Evolutionary conservation across 2,797 vertebrate species (phyloP), one percentile per base, ranked within the genome.

Genomic region (Mormyrops attenuatus): DNA sequence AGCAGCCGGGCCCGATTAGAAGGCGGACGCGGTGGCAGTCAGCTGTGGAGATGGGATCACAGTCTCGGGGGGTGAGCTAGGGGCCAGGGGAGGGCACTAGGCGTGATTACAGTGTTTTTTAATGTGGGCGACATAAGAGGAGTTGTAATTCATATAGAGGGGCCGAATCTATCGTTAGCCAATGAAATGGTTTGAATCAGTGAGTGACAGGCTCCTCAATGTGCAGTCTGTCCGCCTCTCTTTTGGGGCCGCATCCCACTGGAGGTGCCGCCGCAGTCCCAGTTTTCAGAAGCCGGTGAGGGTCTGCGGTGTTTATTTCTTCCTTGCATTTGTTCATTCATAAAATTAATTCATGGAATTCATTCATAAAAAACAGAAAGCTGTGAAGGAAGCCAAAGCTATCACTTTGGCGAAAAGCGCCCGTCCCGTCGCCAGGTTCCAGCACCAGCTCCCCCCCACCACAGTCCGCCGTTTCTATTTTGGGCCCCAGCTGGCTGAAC

Each of bases 221-320:
- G 93, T 90, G 90, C 90, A 93, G 93, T 94, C 94, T 94, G 93
- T 95, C 93, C 90, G 34, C 5, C 1, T 5, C 26, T 49, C 30
- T 34, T 30, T 17, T 30, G 38, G 38, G 30, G 41, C 77, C 1
- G 4, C 69, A 41, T 3, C 26, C 22, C 22, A 9, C 22, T 5
- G 2, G 30, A 69, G 63, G 22, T 66, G 22, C 0, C 15, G 5
- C 30, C 5, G 5, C 7, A 41, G 77, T 4, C 80, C n/a, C 80
- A 2, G 80, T 44, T 47, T 47, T 50, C 20, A 11, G n/a, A 4
- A 11, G 22, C 44, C 44, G 3, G 2, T 8, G 47, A 50, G n/a
- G 41, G 8, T 85, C 6, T 15, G 82, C 22, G n/a, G 3, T 22
- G 8, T 20, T 44, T 49, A 26, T 26, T 26, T 3, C n/a, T n/a